A percentile compares a stretch with the other conserved stretches of the same genome.
Conservation (phyloP, 1,140 invertebrate species). For the Anoplophora glabripennis region DNA sequence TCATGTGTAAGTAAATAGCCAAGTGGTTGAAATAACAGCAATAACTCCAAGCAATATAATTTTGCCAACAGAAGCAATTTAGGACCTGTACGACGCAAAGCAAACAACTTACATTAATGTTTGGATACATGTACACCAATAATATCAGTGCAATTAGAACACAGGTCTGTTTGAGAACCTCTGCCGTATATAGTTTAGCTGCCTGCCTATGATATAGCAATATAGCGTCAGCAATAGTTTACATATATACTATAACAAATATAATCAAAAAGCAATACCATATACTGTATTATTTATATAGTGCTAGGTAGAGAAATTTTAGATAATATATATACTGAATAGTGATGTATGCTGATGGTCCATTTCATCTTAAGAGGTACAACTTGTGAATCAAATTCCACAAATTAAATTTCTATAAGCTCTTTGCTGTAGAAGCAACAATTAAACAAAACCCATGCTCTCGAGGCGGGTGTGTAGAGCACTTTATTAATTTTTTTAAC, state of each 20-base stretch:
- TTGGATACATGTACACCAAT: no score
- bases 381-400: not conserved
- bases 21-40: not conserved
- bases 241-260: slow-evolving; percentile 39
- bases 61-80: not conserved
- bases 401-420: slow-evolving; percentile 1
- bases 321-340: slow-evolving; percentile 3
- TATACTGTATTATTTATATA: slow-evolving; percentile 43
- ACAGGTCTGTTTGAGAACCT: slow-evolving; percentile 20
- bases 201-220: slow-evolving; percentile 50
- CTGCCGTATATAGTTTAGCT: slow-evolving; percentile 32
- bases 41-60: slow-evolving; percentile 3
- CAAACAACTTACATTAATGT: not conserved
- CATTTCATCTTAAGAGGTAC: not conserved
- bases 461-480: no score
- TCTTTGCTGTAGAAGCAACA: no score
- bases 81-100: not conserved
- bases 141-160: slow-evolving; percentile 23
- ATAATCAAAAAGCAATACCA: slow-evolving; percentile 48
- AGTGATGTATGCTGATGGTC: not conserved
- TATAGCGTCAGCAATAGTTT: slow-evolving; percentile 49
- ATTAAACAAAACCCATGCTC: no score
- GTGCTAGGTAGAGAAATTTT: slow-evolving; percentile 28
- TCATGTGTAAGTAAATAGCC: no score
- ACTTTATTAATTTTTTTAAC: no score